Evolutionary conservation across 2,797 vertebrate genomes (phyloP).

Genomic region (Poecilia wingei): DNA sequence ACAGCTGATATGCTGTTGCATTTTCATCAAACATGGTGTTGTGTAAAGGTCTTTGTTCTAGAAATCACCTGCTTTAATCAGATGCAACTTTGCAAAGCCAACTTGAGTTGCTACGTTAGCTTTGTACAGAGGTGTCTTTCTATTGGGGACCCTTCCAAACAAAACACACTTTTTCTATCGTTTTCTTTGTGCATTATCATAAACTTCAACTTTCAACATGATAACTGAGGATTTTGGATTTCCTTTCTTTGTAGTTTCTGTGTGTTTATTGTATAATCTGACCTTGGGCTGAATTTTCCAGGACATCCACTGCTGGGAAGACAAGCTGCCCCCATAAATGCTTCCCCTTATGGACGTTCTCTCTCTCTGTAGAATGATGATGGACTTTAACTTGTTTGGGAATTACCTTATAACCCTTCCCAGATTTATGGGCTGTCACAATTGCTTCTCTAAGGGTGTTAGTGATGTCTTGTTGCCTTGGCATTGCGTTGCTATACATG

Average conservation of each 20-base stretch:
- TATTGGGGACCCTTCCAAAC: background rate
- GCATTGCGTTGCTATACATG: background rate
- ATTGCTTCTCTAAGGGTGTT: background rate
- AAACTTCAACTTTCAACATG: background rate
- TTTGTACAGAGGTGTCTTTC: background rate
- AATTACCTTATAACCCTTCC: background rate
- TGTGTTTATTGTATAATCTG: background rate
- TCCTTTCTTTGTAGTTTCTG: background rate
- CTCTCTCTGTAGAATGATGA: background rate
- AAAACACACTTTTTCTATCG: background rate
- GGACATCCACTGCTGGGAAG: background rate
- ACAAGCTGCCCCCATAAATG: background rate
- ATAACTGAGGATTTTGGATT: background rate
- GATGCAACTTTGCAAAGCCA: background rate
- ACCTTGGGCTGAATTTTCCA: background rate
- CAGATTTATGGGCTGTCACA: background rate
- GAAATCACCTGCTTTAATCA: too few species aligned
- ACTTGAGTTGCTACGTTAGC: background rate
- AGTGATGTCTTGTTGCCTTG: background rate
- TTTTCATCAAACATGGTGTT: too few species aligned
- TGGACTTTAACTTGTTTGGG: background rate
- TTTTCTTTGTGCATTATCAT: background rate
- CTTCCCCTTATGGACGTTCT: background rate
- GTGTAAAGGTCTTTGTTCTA: too few species aligned
- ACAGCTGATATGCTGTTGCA: too few species aligned